Percentiles rank a stretch among this genome's conserved stretches.
Conservation (phyloP, 2,888 invertebrate species). For the Meta bourneti region DNA sequence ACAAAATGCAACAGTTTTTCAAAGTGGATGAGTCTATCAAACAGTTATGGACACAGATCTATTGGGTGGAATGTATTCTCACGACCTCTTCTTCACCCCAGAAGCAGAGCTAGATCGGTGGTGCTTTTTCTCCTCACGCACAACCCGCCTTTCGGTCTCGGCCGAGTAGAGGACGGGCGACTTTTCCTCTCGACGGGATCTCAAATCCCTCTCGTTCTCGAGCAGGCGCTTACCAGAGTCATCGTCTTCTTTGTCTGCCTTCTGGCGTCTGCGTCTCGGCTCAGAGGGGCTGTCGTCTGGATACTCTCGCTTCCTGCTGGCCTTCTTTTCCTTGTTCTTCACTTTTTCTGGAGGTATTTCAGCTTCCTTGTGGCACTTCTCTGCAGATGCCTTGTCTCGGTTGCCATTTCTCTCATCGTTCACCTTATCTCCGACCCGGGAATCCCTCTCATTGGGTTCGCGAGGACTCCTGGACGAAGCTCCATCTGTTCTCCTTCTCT, state of each 20-base stretch:
- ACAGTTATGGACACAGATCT: neutral
- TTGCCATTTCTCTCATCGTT: constrained; percentile 63
- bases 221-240: constrained; percentile 16
- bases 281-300: constrained; percentile 44
- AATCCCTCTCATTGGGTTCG: constrained; percentile 44
- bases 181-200: constrained; percentile 64
- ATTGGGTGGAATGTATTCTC: constrained; percentile 40
- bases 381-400: constrained; percentile 35
- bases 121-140: constrained; percentile 67
- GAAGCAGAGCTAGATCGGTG: constrained; percentile 56
- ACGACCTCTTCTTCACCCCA: constrained; percentile 64
- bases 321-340: constrained; percentile 69
- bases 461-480: constrained; percentile 68
- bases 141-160: constrained; percentile 20
- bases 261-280: constrained; percentile 46
- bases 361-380: constrained; percentile 49
- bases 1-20: constrained; percentile 47
- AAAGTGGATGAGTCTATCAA: neutral
- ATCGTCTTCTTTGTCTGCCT: constrained; percentile 55
- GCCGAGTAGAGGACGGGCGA: constrained; percentile 51
- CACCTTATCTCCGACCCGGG: constrained; percentile 16
- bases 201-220: constrained; percentile 48
- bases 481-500: constrained; percentile 57
- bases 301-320: constrained; percentile 59
- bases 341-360: constrained; percentile 18